Conservation (phyloP, 2,888 invertebrate genomes). For the Brassicogethes aeneus region DNA sequence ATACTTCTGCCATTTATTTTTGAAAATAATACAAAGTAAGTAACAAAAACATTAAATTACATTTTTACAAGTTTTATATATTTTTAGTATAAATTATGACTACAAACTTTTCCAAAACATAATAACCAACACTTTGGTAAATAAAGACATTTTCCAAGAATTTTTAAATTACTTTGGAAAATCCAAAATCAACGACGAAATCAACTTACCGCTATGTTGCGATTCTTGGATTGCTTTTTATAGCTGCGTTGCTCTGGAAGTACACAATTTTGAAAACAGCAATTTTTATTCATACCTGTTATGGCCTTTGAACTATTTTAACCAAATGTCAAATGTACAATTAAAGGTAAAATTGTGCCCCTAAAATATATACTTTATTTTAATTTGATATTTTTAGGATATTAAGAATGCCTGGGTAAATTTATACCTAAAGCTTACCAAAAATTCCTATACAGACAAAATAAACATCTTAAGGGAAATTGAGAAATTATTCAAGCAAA, state of each 20-base stretch:
- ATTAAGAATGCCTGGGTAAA: background rate
- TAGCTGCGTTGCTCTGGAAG: background rate
- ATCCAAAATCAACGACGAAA: background rate
- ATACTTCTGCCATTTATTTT: too few species aligned
- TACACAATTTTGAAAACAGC: background rate
- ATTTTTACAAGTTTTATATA: background rate
- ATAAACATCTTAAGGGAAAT: constrained; percentile 18
- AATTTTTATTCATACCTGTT: background rate
- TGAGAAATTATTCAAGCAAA: constrained; percentile 19
- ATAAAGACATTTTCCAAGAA: background rate
- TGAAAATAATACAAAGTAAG: too few species aligned
- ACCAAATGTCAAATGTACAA: background rate
- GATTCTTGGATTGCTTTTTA: background rate
- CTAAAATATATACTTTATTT: background rate
- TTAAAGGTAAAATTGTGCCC: background rate
- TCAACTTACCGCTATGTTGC: background rate
- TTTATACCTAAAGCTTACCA: background rate
- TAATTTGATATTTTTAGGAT: background rate
- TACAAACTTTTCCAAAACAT: background rate
- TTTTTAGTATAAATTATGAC: too few species aligned
- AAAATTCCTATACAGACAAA: constrained; percentile 5
- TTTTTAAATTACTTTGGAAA: background rate
- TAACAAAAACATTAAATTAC: too few species aligned
- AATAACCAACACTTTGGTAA: background rate
- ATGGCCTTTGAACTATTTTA: background rate